Evolutionary conservation across 2,888 invertebrate species (phyloP).

Genomic region (Hedychridium roseum): DNA sequence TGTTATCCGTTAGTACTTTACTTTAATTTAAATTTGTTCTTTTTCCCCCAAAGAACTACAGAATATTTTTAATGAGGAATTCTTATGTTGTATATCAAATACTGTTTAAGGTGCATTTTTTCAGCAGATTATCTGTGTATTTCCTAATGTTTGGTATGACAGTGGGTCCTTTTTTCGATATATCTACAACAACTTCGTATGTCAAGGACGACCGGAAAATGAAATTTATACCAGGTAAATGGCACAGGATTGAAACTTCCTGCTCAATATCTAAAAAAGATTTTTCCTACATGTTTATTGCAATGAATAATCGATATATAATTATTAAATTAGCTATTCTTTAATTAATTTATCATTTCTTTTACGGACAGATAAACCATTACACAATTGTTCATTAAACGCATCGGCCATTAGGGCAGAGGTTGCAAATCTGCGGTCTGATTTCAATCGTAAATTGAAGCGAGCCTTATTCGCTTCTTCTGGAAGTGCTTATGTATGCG

Average conservation of each 20-base stretch:
- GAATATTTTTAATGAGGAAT: not conserved
- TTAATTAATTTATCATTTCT: constrained; percentile 13
- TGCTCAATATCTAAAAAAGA: not conserved
- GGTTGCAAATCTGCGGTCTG: constrained; percentile 82
- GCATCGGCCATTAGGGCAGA: constrained; percentile 81
- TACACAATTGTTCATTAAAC: constrained; percentile 81
- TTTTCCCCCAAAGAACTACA: not conserved
- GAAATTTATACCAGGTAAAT: constrained; percentile 53
- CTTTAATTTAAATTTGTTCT: constrained; percentile 6
- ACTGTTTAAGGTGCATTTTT: constrained; percentile 37
- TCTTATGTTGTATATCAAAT: not conserved
- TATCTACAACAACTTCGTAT: constrained; percentile 58
- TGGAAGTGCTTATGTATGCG: constrained; percentile 56
- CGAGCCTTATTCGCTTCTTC: constrained; percentile 73
- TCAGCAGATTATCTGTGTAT: constrained; percentile 76
- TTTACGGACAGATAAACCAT: constrained; percentile 67
- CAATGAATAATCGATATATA: constrained; percentile 1
- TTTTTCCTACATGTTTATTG: not conserved
- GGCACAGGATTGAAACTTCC: constrained; percentile 1
- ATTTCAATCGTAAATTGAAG: constrained; percentile 90
- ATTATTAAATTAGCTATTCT: not conserved
- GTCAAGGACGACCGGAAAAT: constrained; percentile 60
- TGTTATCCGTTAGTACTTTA: constrained; percentile 86
- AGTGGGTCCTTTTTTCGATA: constrained; percentile 79
- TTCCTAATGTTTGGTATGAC: constrained; percentile 83